Evolutionary conservation across 2,113 vertebrate genomes (phyloP), one percentile per base, ranked within the genome.

Genomic region (Lates calcarifer): DNA sequence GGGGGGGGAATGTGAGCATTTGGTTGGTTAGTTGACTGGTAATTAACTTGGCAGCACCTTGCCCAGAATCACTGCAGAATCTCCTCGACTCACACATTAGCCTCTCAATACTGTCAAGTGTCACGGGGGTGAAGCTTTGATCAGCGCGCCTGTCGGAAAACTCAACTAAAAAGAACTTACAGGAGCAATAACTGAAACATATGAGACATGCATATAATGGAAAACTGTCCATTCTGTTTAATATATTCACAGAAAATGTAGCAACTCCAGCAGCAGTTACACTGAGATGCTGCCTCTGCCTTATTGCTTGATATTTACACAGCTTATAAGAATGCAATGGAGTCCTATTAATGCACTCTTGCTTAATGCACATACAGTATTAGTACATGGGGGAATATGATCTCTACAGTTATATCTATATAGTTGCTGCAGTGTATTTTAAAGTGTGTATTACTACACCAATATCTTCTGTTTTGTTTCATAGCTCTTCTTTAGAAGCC

Each of bases 1-100:
- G 11, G 43, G 31, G 65, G 51, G 47, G 17, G 45, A 28, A 22
- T 63, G 37, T 6, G 39, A 76, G 74, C 33, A 4, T 72, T 84
- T 65, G 41, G 72, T 62, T 3, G 2, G 56, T 73, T 78, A 58
- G 51, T 61, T 60, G 74, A 60, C 33, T 58, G 31, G 67, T 82
- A 84, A 91, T 92, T 71, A 78, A 60, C 77, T 60, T 6, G 63
- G 72, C 72, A 41, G 35, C 22, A 57, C 55, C 58, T 55, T n/a
- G 28, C 45, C 43, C 35, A 57, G 66, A 58, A 66, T 70, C 53
- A 20, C 35, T 22, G 63, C 51, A 45, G 24, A 72, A 68, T 80
- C 62, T 83, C 26, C 12, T 57, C 37, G 33, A 7, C 33, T 79
- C 47, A 43, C 29, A 66, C 15, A 74, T 77, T 33, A 49, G 73